These are phyloP conservation scores for Drosophila asahinai DNA, from an alignment of 1,140 invertebrate genomes.

Conservation along the genomic window DNA sequence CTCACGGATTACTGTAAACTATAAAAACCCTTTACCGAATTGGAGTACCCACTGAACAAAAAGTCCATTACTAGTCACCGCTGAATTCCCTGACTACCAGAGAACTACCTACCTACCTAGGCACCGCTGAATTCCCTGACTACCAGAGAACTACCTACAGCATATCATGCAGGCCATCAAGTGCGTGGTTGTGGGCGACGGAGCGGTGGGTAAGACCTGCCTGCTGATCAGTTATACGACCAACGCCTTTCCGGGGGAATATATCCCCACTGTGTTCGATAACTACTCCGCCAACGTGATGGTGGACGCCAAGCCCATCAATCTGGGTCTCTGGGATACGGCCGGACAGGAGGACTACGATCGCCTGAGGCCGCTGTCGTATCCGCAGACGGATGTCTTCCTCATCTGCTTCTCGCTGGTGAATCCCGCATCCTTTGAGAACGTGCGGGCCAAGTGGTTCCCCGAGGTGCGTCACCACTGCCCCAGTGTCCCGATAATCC, in stretches of 20 bases:
- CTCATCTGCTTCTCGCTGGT: slow-evolving; percentile 99
- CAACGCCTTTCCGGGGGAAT: slow-evolving; percentile 98
- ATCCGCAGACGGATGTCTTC: slow-evolving; percentile 99
- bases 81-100: slow-evolving; percentile 9
- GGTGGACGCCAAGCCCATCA: slow-evolving; percentile 99
- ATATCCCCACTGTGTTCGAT: slow-evolving; percentile 98
- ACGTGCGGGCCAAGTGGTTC: slow-evolving; percentile 98
- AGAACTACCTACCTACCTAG: slow-evolving; percentile 20
- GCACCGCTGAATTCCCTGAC: background rate
- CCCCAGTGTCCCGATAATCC: slow-evolving; percentile 94
- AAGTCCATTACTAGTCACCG: background rate
- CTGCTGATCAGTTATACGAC: slow-evolving; percentile 98
- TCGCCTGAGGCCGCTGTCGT: slow-evolving; percentile 96
- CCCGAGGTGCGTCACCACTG: slow-evolving; percentile 96
- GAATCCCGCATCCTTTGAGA: slow-evolving; percentile 99
- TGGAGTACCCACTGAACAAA: background rate
- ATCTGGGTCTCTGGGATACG: slow-evolving; percentile 97
- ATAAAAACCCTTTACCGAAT: too few species aligned
- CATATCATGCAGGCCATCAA: slow-evolving; percentile 95
- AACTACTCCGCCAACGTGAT: slow-evolving; percentile 99
- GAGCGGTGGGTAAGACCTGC: slow-evolving; percentile 98
- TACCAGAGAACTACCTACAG: slow-evolving; percentile 32
- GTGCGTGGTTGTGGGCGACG: slow-evolving; percentile 97
- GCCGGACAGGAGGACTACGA: slow-evolving; percentile 98
- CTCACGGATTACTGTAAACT: background rate